Evolutionary conservation across 2,888 invertebrate genomes (phyloP), one percentile per base, ranked within the genome.

Genomic region (Dendrolimus houi): DNA sequence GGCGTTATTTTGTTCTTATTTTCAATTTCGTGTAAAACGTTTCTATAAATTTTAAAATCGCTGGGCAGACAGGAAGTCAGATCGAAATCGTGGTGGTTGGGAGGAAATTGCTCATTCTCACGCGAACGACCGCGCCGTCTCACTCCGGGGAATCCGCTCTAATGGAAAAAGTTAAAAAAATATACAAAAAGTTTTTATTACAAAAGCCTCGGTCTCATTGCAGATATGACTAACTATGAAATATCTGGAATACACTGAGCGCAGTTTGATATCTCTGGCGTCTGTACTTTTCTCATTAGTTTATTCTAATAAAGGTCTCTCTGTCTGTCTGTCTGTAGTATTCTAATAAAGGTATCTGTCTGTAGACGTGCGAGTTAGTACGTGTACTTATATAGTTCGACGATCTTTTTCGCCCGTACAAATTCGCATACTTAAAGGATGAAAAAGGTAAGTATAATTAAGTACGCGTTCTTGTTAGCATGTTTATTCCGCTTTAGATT

Each of bases 71-170:
- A 80, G 88, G 88, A 88, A 89, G 87, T 81, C 85, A 85, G 88
- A 88, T 89, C 86, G 85, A 85, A 88, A 88, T 89, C 88, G 84
- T 76, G 81, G 84, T 85, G 79, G 84, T 78, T 77, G 77, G 73
- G 80, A 81, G 88, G 88, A 88, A 88, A 88, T 88, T 88, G 87
- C 87, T 89, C 88, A 87, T 87, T 87, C 88, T 87, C 88, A 88
- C 88, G 88, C 88, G 83, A 87, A 75, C 83, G 79, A 75, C 77
- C 80, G 76, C 74, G 75, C 74, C 77, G 77, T 74, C 77, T 74
- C 79, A 74, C 79, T 77, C 81, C 75, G 64, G 79, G 81, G 82
- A 81, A 83, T 80, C 81, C 78, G 80, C 74, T 81, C 82, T 87
- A 87, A 88, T 88, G 87, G 87, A 87, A 88, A 86, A 88, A 87